These are phyloP conservation scores for Nyctibius bracteatus DNA, from an alignment of 2,113 vertebrate genomes.

Conservation along the genomic window DNA sequence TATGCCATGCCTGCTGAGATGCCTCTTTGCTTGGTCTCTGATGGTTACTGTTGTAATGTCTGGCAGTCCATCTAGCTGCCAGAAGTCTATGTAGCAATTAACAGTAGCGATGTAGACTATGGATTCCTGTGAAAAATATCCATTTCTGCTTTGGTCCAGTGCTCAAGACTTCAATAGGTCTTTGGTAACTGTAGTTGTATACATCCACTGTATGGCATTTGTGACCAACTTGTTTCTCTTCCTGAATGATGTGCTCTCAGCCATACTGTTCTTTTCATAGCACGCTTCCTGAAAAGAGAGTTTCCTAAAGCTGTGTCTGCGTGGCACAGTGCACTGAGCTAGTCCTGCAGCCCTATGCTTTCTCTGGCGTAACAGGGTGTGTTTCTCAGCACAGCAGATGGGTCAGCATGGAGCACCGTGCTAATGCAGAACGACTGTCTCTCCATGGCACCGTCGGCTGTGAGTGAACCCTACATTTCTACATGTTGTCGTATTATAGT, in stretches of 20 bases:
- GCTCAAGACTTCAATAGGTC: not conserved
- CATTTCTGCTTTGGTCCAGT: not conserved
- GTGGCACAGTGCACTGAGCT: not conserved
- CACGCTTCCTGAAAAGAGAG: not conserved
- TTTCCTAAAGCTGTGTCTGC: not conserved
- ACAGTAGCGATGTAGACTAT: not conserved
- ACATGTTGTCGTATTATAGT: not conserved
- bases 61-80: not conserved
- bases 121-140: not conserved
- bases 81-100: not conserved
- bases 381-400: not conserved
- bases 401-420: not conserved
- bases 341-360: not conserved
- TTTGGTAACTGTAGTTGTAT: not conserved
- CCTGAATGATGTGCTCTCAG: not conserved
- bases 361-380: rapidly evolving
- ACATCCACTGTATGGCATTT: rapidly evolving
- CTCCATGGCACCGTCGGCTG: not conserved
- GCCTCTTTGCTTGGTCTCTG: not conserved
- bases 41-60: not conserved
- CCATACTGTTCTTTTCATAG: not conserved
- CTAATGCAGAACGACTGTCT: rapidly evolving
- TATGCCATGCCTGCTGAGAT: not conserved
- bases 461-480: not conserved
- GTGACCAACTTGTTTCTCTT: not conserved